Conservation (phyloP, 2,888 invertebrate species). For the Sylvicola cinctus region DNA sequence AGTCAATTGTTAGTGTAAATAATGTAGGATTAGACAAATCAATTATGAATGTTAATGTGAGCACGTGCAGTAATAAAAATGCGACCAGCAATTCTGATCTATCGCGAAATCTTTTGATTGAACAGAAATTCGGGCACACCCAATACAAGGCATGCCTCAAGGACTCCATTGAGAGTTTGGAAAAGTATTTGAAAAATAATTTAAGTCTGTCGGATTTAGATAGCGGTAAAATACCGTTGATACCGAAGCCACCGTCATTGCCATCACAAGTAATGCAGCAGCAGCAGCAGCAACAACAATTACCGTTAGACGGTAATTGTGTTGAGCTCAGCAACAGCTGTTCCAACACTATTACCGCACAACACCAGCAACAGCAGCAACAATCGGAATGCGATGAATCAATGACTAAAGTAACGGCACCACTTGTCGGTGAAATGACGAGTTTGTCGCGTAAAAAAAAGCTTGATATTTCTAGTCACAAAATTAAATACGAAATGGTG, state of each 20-base stretch:
- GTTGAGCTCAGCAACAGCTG: too few species aligned
- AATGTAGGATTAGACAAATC: constrained; percentile 1
- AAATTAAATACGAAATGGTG: background rate
- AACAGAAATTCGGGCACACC: background rate
- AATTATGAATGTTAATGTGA: constrained; percentile 1
- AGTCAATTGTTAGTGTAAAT: background rate
- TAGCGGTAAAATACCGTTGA: background rate
- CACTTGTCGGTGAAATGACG: background rate
- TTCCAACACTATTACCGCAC: too few species aligned
- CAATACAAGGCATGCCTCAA: constrained; percentile 13
- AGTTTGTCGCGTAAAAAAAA: background rate
- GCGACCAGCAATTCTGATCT: background rate
- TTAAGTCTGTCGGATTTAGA: constrained; percentile 17
- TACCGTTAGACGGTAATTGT: too few species aligned
- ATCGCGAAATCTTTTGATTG: background rate
- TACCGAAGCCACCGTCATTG: too few species aligned
- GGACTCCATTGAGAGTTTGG: constrained; percentile 24
- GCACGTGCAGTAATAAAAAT: background rate
- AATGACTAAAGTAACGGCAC: too few species aligned
- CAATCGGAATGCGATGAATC: background rate
- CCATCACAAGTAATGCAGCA: too few species aligned
- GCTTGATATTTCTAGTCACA: background rate
- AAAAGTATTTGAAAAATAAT: constrained; percentile 24
- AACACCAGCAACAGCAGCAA: background rate
- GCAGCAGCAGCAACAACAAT: too few species aligned